These are phyloP conservation scores for Aerospiza tachiro DNA, from an alignment of 2,797 vertebrate genomes.

Conservation along the genomic window DNA sequence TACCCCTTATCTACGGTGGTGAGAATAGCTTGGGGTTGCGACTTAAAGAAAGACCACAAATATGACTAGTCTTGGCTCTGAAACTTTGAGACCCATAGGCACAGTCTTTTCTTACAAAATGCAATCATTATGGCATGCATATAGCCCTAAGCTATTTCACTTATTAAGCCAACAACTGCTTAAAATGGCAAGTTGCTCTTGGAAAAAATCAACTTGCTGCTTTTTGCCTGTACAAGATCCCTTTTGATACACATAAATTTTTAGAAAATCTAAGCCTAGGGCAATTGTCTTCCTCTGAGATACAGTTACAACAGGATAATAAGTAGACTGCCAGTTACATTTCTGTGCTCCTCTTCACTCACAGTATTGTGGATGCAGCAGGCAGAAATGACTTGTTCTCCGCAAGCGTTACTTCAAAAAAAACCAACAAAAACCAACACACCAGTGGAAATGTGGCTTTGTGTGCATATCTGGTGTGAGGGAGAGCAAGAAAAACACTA, in stretches of 20 bases:
- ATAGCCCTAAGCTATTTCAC: constrained; percentile 57
- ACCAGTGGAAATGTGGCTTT: not conserved
- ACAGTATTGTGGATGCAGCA: not conserved
- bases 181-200: constrained; percentile 65
- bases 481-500: not conserved
- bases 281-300: constrained; percentile 32
- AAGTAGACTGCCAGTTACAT: constrained; percentile 2
- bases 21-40: constrained; percentile 45
- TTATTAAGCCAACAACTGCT: constrained; percentile 67
- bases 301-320: constrained; percentile 24
- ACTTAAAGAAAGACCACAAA: constrained; percentile 55
- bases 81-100: constrained; percentile 48
- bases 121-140: constrained; percentile 64
- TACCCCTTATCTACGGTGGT: constrained; percentile 47
- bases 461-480: not conserved
- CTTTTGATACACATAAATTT: constrained; percentile 49
- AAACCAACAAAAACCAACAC: too few species aligned
- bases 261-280: constrained; percentile 37
- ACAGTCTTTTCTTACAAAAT: constrained; percentile 59
- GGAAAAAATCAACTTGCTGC: constrained; percentile 55
- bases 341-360: constrained; percentile 5
- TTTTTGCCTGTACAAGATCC: constrained; percentile 60
- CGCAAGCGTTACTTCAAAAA: not conserved
- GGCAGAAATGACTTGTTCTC: not conserved
- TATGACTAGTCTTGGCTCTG: constrained; percentile 61